Base-by-base conservation (phyloP, 1,140 invertebrate species). In the Condylostylus longicornis region DNA sequence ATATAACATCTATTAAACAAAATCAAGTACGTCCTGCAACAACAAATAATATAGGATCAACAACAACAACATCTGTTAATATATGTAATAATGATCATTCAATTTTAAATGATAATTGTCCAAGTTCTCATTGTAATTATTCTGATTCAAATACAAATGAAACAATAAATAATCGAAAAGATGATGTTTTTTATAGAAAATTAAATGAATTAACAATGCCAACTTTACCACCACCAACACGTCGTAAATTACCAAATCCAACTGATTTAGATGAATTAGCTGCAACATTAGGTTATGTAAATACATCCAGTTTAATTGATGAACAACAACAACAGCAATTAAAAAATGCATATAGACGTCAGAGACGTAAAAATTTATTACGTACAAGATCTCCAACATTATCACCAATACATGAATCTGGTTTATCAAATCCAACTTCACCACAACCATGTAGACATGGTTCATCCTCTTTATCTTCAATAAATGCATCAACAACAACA, bases 401-500 rank as follows among this genome's bases (percentile, higher is more conserved):
- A 28, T 79, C 75, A 20, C 77, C 78, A 8, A 80, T 79, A 20
- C 69, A 72, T 25, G 76, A 80, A 46, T 77, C 74, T 12, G 77
- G 77, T n/a, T 61, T 78, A 2, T 79, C 76, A 4, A 79, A 79
- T 61, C 74, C 77, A 1, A 70, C 72, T 3, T 77, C 74, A 33
- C 74, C 75, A 13, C 62, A 70, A 44, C 69, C 64, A 33, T 53
- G 66, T 41, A 61, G 60, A 10, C 58, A 67, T 35, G 45, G 13
- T 38, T 25, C 23, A 25, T 7, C n/a, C n/a, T 25, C 23, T 25
- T 7, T 25, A 25, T 7, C 23, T n/a, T 25, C 7, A 7, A 46
- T 13, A 34, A 36, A 15, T 32, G 30, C 30, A 17, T 15, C 30
- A 3, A 10, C 12, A 10, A 14, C 18, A 4, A 8, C 30, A 6